Percentiles rank a stretch among this genome's conserved stretches.
phyloP scores from a whole-genome alignment of 2,888 invertebrate species.

The Nasonia oneida region DNA sequence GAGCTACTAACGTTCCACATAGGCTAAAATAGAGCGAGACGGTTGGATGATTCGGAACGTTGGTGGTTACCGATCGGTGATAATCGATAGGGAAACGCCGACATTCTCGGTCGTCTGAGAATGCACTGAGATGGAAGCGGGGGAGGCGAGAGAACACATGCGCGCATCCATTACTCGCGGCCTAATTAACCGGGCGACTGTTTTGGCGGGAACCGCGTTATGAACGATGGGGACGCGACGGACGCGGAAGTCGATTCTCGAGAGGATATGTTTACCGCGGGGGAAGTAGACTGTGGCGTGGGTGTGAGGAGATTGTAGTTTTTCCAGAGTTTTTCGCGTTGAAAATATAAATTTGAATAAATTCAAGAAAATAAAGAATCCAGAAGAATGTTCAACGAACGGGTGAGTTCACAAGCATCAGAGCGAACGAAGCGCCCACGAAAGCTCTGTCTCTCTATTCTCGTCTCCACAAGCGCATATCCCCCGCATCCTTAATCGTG shows the following conservation, averaged over 20 bases:
- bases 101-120: conserved; percentile 30
- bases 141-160: not conserved
- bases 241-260: conserved; percentile 27
- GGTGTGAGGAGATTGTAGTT: not conserved
- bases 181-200: conserved; percentile 43
- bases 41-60: not conserved
- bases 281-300: not conserved
- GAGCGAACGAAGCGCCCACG: not conserved
- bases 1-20: too few relatives aligned
- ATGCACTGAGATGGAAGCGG: not conserved
- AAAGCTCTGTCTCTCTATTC: not conserved
- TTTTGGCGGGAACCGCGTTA: conserved; percentile 23
- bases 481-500: conserved; percentile 7
- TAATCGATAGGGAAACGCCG: conserved; percentile 18
- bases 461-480: not conserved
- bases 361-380: too few relatives aligned
- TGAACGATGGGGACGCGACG: conserved; percentile 36
- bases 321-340: too few relatives aligned
- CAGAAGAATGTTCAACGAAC: too few relatives aligned
- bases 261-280: conserved; percentile 4
- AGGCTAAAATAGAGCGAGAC: not conserved
- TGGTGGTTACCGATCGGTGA: not conserved
- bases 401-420: too few relatives aligned
- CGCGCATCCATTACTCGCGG: conserved; percentile 1
- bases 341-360: too few relatives aligned